These are phyloP conservation scores for Drosophila pseudoobscura DNA, from an alignment of 1,140 invertebrate genomes.

Conservation along the genomic window DNA sequence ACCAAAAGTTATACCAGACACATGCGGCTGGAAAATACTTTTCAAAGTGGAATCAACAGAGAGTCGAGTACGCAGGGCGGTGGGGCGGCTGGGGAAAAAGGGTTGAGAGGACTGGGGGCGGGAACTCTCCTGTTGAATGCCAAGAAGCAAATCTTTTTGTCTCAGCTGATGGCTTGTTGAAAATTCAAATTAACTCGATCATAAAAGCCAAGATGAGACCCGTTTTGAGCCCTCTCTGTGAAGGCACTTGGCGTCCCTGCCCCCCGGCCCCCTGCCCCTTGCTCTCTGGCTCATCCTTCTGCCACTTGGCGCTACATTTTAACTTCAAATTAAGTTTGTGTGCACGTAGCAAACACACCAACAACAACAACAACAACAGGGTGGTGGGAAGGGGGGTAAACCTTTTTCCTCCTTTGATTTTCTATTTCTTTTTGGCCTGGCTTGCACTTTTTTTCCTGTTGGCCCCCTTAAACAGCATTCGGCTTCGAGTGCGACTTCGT, in stretches of 20 bases:
- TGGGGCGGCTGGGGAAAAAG: constrained; percentile 20
- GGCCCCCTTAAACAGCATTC: constrained; percentile 43
- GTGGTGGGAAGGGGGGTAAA: constrained; percentile 20
- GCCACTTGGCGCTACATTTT: constrained; percentile 71
- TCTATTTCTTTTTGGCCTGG: constrained; percentile 61
- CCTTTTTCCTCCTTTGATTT: constrained; percentile 66
- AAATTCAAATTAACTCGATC: constrained; percentile 80
- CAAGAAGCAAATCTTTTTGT: constrained; percentile 40
- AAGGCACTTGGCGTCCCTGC: neutral
- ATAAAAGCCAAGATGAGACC: constrained; percentile 70
- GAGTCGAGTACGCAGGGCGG: constrained; percentile 32
- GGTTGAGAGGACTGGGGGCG: constrained; percentile 7
- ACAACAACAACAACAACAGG: constrained; percentile 43
- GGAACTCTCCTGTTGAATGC: constrained; percentile 45
- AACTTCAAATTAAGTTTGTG: constrained; percentile 81
- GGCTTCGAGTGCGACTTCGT: constrained; percentile 44
- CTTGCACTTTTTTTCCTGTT: constrained; percentile 66
- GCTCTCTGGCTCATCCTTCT: neutral
- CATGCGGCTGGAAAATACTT: constrained; percentile 78
- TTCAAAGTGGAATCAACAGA: constrained; percentile 71
- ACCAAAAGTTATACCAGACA: constrained; percentile 67
- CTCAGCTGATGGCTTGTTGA: constrained; percentile 59
- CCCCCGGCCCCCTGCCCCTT: neutral
- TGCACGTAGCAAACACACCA: constrained; percentile 77
- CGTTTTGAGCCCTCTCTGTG: constrained; percentile 41